phyloP scores from a whole-genome alignment of 92 coral and sea anemone genomes.

The Epizoanthus fatuus region DNA sequence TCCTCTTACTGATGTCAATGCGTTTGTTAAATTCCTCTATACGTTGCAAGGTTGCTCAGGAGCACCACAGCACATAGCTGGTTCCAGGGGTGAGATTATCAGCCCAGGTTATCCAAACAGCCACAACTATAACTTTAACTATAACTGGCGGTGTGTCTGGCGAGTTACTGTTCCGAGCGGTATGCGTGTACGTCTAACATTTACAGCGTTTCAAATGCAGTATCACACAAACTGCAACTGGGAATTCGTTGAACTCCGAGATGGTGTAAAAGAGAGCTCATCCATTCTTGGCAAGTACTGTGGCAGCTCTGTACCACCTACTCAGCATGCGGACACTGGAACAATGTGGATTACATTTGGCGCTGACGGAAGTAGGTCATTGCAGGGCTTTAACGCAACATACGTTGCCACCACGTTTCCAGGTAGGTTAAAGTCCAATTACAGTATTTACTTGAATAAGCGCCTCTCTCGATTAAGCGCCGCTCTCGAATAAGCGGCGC shows the following conservation, averaged over 20 bases:
- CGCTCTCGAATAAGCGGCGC: too few species aligned
- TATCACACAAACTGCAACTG: neutral
- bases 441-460: too few species aligned
- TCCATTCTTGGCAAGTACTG: neutral
- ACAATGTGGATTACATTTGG: neutral
- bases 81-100: neutral
- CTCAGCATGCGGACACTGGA: neutral
- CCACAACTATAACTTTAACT: neutral
- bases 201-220: neutral
- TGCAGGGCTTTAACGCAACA: too few species aligned
- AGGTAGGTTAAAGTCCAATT: too few species aligned
- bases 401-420: too few species aligned
- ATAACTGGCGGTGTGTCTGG: neutral
- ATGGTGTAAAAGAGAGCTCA: neutral
- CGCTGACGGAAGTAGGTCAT: too few species aligned
- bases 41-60: neutral
- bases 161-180: neutral
- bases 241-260: neutral
- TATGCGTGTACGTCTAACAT: neutral
- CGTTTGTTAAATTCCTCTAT: neutral
- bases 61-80: neutral
- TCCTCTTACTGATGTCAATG: neutral
- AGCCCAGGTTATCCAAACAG: constrained; percentile 2
- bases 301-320: neutral
- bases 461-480: too few species aligned